Evolutionary conservation across 2,113 vertebrate genomes (phyloP).

Genomic region (Bubo scandiacus): DNA sequence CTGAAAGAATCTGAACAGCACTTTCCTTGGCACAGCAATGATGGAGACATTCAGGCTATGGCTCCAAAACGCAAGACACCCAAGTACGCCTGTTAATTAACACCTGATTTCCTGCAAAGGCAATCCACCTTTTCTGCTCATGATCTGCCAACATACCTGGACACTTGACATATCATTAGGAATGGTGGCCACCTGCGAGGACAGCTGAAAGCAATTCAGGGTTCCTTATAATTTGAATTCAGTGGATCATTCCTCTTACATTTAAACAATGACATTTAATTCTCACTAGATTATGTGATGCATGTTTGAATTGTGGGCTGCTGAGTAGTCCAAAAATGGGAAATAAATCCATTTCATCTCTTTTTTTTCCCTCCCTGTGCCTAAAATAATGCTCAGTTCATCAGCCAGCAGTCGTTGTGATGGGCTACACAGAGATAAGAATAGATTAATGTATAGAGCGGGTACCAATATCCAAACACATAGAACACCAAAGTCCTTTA

Average conservation of each 20-base stretch:
- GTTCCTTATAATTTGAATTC: not conserved
- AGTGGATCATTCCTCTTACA: not conserved
- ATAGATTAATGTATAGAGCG: accelerated
- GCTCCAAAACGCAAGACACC: not conserved
- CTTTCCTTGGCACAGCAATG: not conserved
- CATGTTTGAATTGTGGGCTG: not conserved
- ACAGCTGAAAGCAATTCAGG: not conserved
- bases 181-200: not conserved
- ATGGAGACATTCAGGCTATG: not conserved
- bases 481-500: not conserved
- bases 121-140: not conserved
- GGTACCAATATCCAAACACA: not conserved
- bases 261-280: not conserved
- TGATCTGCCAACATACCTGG: not conserved
- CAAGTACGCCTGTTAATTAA: not conserved
- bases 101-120: not conserved
- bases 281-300: not conserved
- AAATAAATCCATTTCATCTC: not conserved
- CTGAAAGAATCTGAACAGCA: not conserved
- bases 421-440: not conserved
- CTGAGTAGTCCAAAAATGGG: not conserved
- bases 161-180: not conserved
- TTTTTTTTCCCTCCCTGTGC: not conserved
- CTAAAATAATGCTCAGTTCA: not conserved
- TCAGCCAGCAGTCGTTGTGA: not conserved